Base-by-base conservation (phyloP, 1,140 invertebrate genomes). In the Lucilia sericata region DNA sequence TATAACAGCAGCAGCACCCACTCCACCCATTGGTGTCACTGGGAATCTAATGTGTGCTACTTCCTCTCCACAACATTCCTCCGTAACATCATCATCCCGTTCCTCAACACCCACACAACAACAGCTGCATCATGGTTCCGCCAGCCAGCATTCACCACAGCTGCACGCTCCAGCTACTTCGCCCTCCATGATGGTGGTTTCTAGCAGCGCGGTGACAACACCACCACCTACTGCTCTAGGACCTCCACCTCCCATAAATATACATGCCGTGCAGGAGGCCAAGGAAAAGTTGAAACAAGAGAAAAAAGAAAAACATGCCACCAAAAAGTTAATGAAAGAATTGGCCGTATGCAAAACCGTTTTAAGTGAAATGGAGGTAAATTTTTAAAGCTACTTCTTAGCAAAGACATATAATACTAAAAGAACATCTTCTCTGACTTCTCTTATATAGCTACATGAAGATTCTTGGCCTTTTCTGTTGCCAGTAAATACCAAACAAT, bases 401-500 rank as follows among this genome's bases (percentile, higher is more conserved):
- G 13, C 49, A 49, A 14, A 49, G 49, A 49, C 9, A 49, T 49
- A 12, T 49, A 12, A 49, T 12, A 49, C 49, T 14, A 14, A 49
- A 9, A 49, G 13, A 49, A 49, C 25, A 30, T 30, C 1, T 30
- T 30, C 25, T 30, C 25, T 30, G 3, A 30, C 25, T 30, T 30
- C 25, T 30, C 25, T 2, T 83, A 84, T 93, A 87, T 89, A 95
- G 92, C 94, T 95, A 78, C 97, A 98, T 92, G 97, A 98, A 89
- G 96, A 98, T 92, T 96, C 97, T 17, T 99, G 97, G 97, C 97
- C 98, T 75, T 99, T 99, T 93, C 93, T 98, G 65, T 92, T 97
- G 76, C 98, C 98, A 0, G 98, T 99, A 47, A 99, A 99, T 92
- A 99, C 98, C 74, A 98, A 98, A 93, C 96, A 98, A 92, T 98